phyloP scores from a whole-genome alignment of 2,797 vertebrate species.

The Poecilia gillii region DNA sequence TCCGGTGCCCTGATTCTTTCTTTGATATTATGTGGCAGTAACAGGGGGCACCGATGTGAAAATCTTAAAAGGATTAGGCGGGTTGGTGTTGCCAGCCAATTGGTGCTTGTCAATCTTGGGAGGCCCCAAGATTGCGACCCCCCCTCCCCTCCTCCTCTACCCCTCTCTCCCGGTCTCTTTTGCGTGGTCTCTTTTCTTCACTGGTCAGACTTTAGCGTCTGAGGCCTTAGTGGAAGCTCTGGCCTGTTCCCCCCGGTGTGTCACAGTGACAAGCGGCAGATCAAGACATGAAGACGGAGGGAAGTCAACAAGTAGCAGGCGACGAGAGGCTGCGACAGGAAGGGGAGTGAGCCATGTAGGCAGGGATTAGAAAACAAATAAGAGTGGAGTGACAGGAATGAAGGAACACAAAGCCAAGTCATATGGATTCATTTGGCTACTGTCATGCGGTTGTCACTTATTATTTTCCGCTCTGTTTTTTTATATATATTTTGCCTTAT shows the following conservation, averaged over 20 bases:
- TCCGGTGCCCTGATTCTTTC: conserved; percentile 60
- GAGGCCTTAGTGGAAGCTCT: conserved; percentile 71
- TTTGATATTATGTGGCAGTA: conserved; percentile 74
- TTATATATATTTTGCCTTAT: background rate
- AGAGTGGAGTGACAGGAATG: conserved; percentile 71
- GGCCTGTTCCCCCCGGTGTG: conserved; percentile 68
- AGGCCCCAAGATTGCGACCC: conserved; percentile 34
- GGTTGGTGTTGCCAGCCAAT: conserved; percentile 80
- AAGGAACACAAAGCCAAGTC: conserved; percentile 55
- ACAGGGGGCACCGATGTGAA: conserved; percentile 81
- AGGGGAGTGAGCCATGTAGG: conserved; percentile 57
- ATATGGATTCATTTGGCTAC: conserved; percentile 49
- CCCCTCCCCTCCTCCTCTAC: conserved; percentile 27
- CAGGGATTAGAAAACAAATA: conserved; percentile 74
- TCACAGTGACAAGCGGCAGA: conserved; percentile 76
- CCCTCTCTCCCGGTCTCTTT: conserved; percentile 29
- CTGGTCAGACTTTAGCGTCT: conserved; percentile 72
- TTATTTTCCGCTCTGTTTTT: conserved; percentile 1
- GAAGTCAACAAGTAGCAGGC: conserved; percentile 64
- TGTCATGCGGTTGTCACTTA: conserved; percentile 35
- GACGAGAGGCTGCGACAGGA: conserved; percentile 48
- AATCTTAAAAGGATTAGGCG: conserved; percentile 82
- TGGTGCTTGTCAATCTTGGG: conserved; percentile 83
- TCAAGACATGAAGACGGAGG: conserved; percentile 66
- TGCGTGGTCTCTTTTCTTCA: conserved; percentile 48